Conservation (phyloP, 2,113 vertebrate genomes). For the Pheucticus melanocephalus region DNA sequence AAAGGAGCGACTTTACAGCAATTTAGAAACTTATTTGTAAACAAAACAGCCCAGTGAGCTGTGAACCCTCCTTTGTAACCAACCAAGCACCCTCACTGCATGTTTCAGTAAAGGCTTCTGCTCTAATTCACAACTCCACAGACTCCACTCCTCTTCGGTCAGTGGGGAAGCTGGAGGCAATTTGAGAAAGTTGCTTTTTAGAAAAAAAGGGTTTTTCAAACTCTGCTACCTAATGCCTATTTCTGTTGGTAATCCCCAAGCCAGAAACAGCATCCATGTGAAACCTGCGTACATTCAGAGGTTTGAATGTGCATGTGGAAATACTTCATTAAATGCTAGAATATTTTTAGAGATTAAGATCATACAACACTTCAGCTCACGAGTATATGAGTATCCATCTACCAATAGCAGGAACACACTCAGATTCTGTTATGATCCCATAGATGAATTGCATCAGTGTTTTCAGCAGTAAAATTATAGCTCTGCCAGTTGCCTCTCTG, state of each 20-base stretch:
- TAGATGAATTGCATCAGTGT: background rate
- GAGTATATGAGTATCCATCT: background rate
- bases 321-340: background rate
- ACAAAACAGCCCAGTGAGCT: background rate
- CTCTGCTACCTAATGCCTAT: background rate
- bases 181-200: background rate
- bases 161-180: background rate
- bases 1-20: background rate
- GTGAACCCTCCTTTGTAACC: background rate
- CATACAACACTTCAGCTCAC: background rate
- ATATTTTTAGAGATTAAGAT: background rate
- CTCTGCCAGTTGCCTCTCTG: background rate
- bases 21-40: background rate
- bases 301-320: background rate
- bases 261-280: background rate
- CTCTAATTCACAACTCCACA: background rate
- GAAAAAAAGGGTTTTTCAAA: background rate
- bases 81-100: background rate
- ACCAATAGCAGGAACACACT: background rate
- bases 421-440: background rate
- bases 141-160: background rate
- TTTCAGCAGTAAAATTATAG: background rate
- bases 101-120: background rate
- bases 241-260: background rate
- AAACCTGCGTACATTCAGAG: background rate